These are phyloP conservation scores for Rotaria magnacalcarata DNA, from an alignment of 2,888 invertebrate species.

Conservation along the genomic window DNA sequence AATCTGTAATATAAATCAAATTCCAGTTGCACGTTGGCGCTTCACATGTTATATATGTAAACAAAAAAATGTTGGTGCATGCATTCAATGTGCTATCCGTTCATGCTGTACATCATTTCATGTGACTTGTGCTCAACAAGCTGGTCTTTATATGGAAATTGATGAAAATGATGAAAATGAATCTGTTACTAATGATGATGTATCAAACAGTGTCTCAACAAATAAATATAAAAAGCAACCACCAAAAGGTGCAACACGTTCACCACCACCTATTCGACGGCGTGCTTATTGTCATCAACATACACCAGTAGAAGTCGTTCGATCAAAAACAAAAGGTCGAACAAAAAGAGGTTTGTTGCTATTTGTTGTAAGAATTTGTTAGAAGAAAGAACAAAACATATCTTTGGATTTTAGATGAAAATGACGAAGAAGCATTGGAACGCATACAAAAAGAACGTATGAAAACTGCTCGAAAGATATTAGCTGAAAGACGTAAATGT, in stretches of 20 bases:
- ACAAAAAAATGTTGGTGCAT: slow-evolving; percentile 72
- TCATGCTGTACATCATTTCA: slow-evolving; percentile 97
- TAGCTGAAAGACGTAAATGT: slow-evolving; percentile 81
- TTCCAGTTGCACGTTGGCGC: slow-evolving; percentile 89
- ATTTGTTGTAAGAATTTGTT: too few species aligned
- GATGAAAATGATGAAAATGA: slow-evolving; percentile 44
- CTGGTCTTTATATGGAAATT: slow-evolving; percentile 46
- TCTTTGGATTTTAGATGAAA: slow-evolving; percentile 22
- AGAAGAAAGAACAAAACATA: not conserved
- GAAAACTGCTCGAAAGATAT: slow-evolving; percentile 77
- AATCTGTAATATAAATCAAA: slow-evolving; percentile 90
- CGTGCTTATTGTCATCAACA: slow-evolving; percentile 93
- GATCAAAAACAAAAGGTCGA: slow-evolving; percentile 51
- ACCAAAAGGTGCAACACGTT: slow-evolving; percentile 50
- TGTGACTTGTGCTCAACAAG: slow-evolving; percentile 86
- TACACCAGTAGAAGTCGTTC: slow-evolving; percentile 67
- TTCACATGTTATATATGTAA: slow-evolving; percentile 92
- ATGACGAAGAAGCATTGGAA: slow-evolving; percentile 38
- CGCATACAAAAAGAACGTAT: slow-evolving; percentile 63
- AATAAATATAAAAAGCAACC: slow-evolving; percentile 62
- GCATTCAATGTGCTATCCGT: slow-evolving; percentile 92
- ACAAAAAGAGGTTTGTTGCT: not conserved
- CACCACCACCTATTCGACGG: slow-evolving; percentile 72
- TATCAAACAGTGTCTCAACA: slow-evolving; percentile 81
- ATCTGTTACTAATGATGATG: not conserved